A percentile compares a stretch with the other conserved stretches of the same genome.
Conservation (phyloP, 1,140 invertebrate species). For the Saccostrea echinata region DNA sequence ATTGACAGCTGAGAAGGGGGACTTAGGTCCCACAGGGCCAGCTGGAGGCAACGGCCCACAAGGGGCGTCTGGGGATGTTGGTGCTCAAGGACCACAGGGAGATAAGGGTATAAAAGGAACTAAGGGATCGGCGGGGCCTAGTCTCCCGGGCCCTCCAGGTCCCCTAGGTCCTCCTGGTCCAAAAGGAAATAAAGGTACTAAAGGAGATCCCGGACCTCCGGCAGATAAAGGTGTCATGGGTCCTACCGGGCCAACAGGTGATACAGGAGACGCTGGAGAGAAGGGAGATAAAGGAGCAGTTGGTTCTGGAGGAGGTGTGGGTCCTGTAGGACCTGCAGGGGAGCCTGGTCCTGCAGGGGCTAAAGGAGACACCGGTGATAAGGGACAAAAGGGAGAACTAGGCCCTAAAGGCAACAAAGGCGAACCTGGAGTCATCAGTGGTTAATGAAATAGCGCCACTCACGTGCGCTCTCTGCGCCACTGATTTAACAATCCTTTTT, state of each 20-base stretch:
- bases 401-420: conserved; percentile 21
- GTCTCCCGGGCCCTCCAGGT: neutral
- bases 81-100: conserved; percentile 9
- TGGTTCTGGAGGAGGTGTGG: neutral
- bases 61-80: neutral
- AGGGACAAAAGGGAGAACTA: neutral
- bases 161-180: neutral
- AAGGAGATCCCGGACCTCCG: neutral
- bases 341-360: neutral
- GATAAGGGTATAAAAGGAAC: neutral
- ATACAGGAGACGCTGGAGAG: neutral
- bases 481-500: no score
- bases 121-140: neutral
- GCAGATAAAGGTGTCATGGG: neutral
- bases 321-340: neutral
- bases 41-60: neutral
- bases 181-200: neutral
- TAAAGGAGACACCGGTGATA: neutral
- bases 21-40: neutral
- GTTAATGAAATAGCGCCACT: neutral
- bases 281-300: conserved; percentile 14
- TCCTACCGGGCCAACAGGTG: neutral
- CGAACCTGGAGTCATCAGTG: neutral
- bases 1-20: neutral
- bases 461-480: no score